A percentile compares a stretch with the other conserved stretches of the same genome.
phyloP scores from a whole-genome alignment of 2,888 invertebrate species.

The Protonemura montana region DNA sequence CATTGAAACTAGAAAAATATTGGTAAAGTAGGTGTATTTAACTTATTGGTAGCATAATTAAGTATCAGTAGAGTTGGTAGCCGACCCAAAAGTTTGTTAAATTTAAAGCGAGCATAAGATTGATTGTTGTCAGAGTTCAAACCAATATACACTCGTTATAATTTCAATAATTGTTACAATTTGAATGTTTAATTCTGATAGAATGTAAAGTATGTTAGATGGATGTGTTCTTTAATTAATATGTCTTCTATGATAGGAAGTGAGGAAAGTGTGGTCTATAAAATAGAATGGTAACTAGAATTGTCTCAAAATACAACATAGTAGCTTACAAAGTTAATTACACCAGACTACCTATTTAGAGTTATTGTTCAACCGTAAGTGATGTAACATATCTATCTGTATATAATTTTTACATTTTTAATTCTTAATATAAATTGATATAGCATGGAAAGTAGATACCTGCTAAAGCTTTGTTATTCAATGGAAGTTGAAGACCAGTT shows the following conservation, averaged over 20 bases:
- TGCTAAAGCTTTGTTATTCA: neutral
- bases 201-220: neutral
- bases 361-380: neutral
- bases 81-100: neutral
- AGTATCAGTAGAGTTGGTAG: neutral
- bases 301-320: neutral
- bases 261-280: neutral
- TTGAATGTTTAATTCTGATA: constrained; percentile 1
- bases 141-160: neutral
- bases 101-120: neutral
- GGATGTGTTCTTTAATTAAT: neutral
- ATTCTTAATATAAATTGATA: neutral
- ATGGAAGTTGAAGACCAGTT: neutral
- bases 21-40: neutral
- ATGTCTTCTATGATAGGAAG: neutral
- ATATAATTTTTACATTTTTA: constrained; percentile 14
- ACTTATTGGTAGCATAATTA: neutral
- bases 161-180: constrained; percentile 12
- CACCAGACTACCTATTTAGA: neutral
- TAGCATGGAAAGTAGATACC: neutral
- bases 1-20: neutral
- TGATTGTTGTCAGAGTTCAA: neutral
- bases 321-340: neutral
- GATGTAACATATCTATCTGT: neutral
- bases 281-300: neutral